phyloP scores from a whole-genome alignment of 1,140 invertebrate species.

The Drosophila bifasciata region DNA sequence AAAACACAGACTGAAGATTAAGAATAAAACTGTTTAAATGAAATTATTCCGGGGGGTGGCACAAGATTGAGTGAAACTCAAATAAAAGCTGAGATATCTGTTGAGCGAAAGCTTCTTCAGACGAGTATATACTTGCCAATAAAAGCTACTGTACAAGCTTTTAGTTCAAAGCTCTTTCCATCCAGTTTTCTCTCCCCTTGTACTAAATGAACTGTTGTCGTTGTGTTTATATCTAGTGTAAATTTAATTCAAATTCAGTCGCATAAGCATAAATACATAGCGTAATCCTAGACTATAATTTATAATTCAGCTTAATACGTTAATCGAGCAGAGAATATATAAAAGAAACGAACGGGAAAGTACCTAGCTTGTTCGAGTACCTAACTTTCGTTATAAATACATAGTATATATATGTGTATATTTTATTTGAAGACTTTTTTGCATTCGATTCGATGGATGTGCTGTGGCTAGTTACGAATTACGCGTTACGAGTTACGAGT shows the following conservation, averaged over 20 bases:
- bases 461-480: slow-evolving; percentile 36
- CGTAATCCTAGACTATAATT: slow-evolving; percentile 76
- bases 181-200: not conserved
- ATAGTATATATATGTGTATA: too few relatives aligned
- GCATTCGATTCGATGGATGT: slow-evolving; percentile 38
- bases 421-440: slow-evolving; percentile 20
- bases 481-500: slow-evolving; percentile 39
- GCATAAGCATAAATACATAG: slow-evolving; percentile 81
- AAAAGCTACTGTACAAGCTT: not conserved
- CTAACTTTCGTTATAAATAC: slow-evolving; percentile 34
- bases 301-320: slow-evolving; percentile 74
- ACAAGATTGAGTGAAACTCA: slow-evolving; percentile 7
- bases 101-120: too few relatives aligned
- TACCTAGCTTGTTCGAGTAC: slow-evolving; percentile 3
- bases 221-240: slow-evolving; percentile 66
- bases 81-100: not conserved
- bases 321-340: slow-evolving; percentile 59
- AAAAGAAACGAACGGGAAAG: slow-evolving; percentile 15
- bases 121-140: not conserved
- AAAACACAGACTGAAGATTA: too few relatives aligned
- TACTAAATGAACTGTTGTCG: slow-evolving; percentile 18
- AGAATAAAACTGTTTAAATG: too few relatives aligned
- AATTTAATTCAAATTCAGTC: slow-evolving; percentile 81
- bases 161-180: not conserved
- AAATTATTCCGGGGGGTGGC: too few relatives aligned